Base-by-base conservation (phyloP, 2,797 vertebrate species). In the Harpagifer antarcticus region DNA sequence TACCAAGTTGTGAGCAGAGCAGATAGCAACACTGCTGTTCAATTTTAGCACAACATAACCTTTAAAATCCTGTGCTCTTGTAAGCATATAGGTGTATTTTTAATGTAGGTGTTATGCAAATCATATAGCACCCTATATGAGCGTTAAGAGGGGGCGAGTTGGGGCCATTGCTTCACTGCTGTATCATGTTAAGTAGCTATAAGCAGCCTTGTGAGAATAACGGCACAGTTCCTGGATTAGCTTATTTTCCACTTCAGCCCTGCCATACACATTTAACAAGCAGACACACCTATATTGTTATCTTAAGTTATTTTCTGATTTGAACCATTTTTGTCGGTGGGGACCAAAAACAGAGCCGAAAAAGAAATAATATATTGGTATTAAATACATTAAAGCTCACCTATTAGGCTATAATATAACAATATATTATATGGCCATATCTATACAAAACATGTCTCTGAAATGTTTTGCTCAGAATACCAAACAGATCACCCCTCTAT, bases 181-280 rank as follows among this genome's bases (percentile, higher is more conserved):
- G 56, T 68, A 81, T 81, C 72, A 72, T 61, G 68, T 78, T 81
- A 58, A 55, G 63, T 43, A 64, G 53, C 82, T 81, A 81, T 72
- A 64, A 68, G 66, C 33, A 78, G 61, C 58, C 48, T 43, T 45
- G 61, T 48, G n/a, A 44, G 49, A 72, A 55, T 49, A 48, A 55
- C 63, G 45, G 44, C 55, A 17, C 17, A 16, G 62, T 55, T 76
- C 68, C 40, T 68, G 49, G 54, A 73, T 54, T 69, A 59, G 74
- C 10, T 77, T 59, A 9, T 59, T 57, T 78, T 67, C 55, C 61
- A 74, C 33, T 62, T 74, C 52, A 27, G 27, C 52, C 42, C 19
- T 23, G 27, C n/a, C 58, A 57, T 19, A 33, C 19, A 14, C 43
- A 23, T 17, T 6, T 56, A 19, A 70, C 44, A 12, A n/a, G 9